phyloP scores from a whole-genome alignment of 1,140 invertebrate genomes.

The Cotesia chilonis region DNA sequence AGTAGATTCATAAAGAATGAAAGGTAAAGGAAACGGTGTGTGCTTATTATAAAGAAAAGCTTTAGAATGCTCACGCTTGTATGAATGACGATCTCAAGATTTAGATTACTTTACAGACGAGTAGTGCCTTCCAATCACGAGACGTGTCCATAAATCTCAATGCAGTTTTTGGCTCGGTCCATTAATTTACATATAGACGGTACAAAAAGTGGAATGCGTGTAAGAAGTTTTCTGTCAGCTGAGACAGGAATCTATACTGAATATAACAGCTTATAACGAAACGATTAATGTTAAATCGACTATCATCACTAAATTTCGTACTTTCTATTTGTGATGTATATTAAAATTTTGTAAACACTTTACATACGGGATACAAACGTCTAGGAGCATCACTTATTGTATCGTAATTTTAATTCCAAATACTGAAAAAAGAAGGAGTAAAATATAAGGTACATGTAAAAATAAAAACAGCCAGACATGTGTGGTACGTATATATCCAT shows the following conservation, averaged over 20 bases:
- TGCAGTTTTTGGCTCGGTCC: neutral
- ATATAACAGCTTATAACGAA: neutral
- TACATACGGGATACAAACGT: too few relatives aligned
- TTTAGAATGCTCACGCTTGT: neutral
- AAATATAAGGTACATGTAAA: too few relatives aligned
- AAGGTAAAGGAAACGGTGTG: constrained; percentile 2
- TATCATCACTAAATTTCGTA: too few relatives aligned
- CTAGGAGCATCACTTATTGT: too few relatives aligned
- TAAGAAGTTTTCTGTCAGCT: neutral
- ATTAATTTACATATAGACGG: constrained; percentile 12
- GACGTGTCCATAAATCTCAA: constrained; percentile 20
- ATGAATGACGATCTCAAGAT: constrained; percentile 19
- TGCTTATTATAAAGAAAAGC: constrained; percentile 19
- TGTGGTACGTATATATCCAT: constrained; percentile 25
- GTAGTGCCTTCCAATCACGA: constrained; percentile 27
- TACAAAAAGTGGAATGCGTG: constrained; percentile 3
- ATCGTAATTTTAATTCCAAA: neutral
- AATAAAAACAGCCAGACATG: constrained; percentile 20
- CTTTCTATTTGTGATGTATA: too few relatives aligned
- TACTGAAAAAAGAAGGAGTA: constrained; percentile 18
- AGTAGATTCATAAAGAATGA: constrained; percentile 9
- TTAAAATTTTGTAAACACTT: too few relatives aligned
- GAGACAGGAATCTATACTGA: neutral
- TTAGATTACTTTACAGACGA: constrained; percentile 16
- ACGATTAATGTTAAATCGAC: neutral